Evolutionary conservation across 1,140 invertebrate species (phyloP).

Genomic region (Heterodera schachtii): DNA sequence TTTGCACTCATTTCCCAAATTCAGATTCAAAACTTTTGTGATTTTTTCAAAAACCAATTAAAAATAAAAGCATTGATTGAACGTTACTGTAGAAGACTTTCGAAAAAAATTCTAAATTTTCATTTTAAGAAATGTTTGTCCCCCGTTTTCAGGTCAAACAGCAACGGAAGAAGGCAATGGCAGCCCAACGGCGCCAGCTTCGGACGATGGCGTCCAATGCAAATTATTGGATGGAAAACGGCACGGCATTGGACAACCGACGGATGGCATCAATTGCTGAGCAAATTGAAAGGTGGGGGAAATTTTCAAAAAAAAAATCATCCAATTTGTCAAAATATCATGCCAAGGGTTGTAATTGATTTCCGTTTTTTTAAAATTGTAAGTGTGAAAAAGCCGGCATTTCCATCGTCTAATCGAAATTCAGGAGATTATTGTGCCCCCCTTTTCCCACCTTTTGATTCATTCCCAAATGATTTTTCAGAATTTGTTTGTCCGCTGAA

Average conservation of each 20-base stretch:
- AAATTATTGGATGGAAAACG: constrained; percentile 51
- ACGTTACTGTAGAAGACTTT: too few relatives aligned
- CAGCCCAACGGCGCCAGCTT: constrained; percentile 40
- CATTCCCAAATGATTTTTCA: neutral
- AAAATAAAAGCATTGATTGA: neutral
- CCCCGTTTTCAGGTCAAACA: constrained; percentile 42
- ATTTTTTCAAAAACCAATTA: neutral
- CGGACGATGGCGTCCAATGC: constrained; percentile 38
- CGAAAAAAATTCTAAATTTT: neutral
- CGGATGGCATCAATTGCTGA: constrained; percentile 35
- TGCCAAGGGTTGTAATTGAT: neutral
- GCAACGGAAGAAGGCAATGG: constrained; percentile 44
- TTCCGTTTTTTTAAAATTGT: neutral
- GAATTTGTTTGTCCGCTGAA: constrained; percentile 39
- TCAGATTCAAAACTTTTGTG: too few relatives aligned
- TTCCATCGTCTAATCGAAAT: too few relatives aligned
- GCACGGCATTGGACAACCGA: constrained; percentile 3
- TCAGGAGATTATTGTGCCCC: too few relatives aligned
- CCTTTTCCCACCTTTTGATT: too few relatives aligned
- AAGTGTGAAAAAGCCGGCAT: too few relatives aligned
- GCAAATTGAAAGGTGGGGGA: constrained; percentile 35
- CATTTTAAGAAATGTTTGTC: neutral
- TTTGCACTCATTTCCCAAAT: too few relatives aligned
- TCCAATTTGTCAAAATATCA: too few relatives aligned
- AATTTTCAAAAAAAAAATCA: too few relatives aligned